These are phyloP conservation scores for Ooceraea biroi DNA, from an alignment of 1,140 invertebrate species.

Conservation along the genomic window DNA sequence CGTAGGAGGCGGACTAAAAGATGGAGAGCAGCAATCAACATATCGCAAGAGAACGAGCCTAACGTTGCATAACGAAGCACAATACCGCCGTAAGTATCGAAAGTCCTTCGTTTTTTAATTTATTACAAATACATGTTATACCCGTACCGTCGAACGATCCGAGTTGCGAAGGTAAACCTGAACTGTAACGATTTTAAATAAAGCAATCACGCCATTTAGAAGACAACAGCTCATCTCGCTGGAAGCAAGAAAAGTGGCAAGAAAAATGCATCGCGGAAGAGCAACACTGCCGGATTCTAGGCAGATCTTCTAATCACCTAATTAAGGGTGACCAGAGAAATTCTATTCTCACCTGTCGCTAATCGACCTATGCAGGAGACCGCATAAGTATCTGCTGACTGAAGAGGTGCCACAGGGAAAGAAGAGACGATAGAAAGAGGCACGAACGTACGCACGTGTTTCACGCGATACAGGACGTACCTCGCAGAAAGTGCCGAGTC, in stretches of 20 bases:
- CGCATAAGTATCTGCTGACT: background rate
- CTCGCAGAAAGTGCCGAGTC: conserved; percentile 16
- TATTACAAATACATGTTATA: no score
- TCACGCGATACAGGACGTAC: conserved; percentile 5
- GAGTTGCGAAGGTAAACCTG: no score
- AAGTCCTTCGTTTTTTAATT: no score
- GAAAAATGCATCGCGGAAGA: background rate
- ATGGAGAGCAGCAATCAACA: background rate
- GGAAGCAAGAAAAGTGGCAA: background rate
- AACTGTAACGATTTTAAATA: no score
- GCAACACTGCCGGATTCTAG: no score
- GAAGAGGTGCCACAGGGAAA: background rate
- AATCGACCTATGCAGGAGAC: background rate
- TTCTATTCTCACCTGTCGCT: conserved; percentile 6
- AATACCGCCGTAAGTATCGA: no score
- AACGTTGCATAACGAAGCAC: no score
- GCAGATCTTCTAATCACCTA: background rate
- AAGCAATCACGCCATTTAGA: no score
- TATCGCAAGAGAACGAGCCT: no score
- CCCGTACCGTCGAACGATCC: no score
- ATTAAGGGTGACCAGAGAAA: background rate
- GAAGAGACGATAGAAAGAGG: background rate
- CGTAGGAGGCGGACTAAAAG: background rate
- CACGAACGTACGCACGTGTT: background rate
- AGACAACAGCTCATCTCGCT: background rate